These are phyloP conservation scores for Ridgeia piscesae DNA, from an alignment of 1,140 invertebrate species.

Conservation along the genomic window DNA sequence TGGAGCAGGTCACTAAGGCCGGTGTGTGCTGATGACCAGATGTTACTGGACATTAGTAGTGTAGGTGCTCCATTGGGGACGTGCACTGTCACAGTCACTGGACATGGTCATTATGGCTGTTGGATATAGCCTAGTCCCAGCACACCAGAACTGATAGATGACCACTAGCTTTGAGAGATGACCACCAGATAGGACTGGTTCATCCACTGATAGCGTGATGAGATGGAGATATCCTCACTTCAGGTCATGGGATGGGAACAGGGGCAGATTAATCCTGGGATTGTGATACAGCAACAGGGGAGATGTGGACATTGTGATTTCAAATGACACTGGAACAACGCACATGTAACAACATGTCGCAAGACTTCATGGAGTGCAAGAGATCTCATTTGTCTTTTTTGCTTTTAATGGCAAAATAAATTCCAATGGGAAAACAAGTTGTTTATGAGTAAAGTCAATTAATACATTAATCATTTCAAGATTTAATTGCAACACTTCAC, in stretches of 20 bases:
- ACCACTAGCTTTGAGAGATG: not conserved
- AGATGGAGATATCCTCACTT: not conserved
- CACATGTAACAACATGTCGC: too few species aligned
- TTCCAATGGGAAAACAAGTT: too few species aligned
- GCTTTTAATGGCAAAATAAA: too few species aligned
- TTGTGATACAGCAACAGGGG: not conserved
- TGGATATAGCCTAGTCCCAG: not conserved
- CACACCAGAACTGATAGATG: too few species aligned
- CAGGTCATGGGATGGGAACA: not conserved
- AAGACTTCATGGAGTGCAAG: too few species aligned
- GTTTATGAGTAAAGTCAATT: too few species aligned
- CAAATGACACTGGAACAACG: too few species aligned
- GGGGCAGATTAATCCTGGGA: not conserved
- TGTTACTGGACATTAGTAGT: not conserved
- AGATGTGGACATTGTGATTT: not conserved
- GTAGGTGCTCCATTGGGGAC: not conserved
- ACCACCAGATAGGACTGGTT: not conserved
- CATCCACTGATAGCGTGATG: not conserved
- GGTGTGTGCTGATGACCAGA: not conserved
- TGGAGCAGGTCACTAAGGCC: not conserved
- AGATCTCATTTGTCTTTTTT: too few species aligned
- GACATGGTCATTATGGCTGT: not conserved
- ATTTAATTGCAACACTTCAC: too few species aligned
- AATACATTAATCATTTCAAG: too few species aligned
- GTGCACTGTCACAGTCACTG: not conserved